Percentiles rank a stretch among this genome's conserved stretches.
Conservation (phyloP, 2,113 vertebrate genomes). For the Sphaerodactylus townsendi region DNA sequence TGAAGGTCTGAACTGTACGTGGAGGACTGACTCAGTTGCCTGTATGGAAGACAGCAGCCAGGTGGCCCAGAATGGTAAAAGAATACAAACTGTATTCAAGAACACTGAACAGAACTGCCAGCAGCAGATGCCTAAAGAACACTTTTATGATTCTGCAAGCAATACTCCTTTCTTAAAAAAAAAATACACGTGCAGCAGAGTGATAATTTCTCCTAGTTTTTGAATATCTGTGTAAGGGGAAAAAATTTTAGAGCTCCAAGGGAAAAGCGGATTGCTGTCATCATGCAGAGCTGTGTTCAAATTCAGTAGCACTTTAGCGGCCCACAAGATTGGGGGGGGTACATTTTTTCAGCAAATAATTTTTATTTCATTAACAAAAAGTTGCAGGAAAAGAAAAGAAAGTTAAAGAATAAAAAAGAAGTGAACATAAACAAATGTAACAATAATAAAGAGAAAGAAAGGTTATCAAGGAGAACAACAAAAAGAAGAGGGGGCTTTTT, state of each 20-base stretch:
- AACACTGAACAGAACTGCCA: background rate
- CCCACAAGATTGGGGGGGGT: too few relatives aligned
- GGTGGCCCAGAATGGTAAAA: background rate
- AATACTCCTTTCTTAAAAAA: background rate
- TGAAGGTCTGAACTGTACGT: background rate
- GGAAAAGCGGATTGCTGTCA: background rate
- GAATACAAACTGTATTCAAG: background rate
- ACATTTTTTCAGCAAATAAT: too few relatives aligned
- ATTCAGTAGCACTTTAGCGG: too few relatives aligned
- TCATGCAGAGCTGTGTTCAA: too few relatives aligned
- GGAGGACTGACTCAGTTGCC: background rate
- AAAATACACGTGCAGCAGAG: background rate
- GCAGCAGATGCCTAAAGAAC: background rate
- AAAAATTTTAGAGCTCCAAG: background rate
- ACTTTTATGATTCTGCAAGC: background rate
- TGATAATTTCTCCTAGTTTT: background rate
- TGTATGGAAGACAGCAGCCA: conserved; percentile 31
- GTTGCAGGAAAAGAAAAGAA: too few relatives aligned
- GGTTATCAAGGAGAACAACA: too few relatives aligned
- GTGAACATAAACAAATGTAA: too few relatives aligned
- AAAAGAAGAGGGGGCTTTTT: too few relatives aligned
- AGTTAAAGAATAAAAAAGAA: too few relatives aligned
- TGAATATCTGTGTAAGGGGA: background rate
- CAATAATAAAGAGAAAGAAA: too few relatives aligned
- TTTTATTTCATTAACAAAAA: too few relatives aligned